phyloP scores from a whole-genome alignment of 2,113 vertebrate genomes.

The Pteruthius melanotis region DNA sequence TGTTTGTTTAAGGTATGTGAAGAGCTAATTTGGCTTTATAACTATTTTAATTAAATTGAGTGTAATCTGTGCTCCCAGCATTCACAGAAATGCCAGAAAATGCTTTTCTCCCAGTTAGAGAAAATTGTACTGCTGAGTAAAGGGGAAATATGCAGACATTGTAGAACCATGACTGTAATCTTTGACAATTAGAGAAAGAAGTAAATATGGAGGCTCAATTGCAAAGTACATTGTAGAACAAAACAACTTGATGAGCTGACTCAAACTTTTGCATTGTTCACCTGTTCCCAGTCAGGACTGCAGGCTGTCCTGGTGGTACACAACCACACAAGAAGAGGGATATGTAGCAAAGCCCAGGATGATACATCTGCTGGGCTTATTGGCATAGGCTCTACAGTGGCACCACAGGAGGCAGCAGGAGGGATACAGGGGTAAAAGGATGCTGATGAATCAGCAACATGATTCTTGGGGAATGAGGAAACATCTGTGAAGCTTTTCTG shows the following conservation, averaged over 20 bases:
- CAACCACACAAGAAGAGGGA: background rate
- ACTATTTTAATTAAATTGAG: background rate
- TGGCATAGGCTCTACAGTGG: background rate
- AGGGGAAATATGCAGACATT: background rate
- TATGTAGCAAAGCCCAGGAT: background rate
- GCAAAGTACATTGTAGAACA: fast-evolving
- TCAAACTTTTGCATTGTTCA: background rate
- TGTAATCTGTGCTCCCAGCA: background rate
- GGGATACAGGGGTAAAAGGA: background rate
- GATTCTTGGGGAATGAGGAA: background rate
- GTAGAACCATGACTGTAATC: background rate
- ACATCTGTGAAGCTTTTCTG: background rate
- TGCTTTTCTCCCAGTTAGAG: background rate
- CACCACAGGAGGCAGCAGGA: background rate
- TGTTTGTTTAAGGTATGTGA: background rate
- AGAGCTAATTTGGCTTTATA: background rate
- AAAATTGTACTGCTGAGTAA: background rate
- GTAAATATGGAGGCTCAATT: background rate
- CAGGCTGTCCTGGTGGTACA: background rate
- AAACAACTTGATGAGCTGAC: background rate
- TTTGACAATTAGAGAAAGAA: background rate
- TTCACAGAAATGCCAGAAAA: background rate
- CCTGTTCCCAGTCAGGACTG: background rate
- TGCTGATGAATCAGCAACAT: background rate
- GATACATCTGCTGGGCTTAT: background rate